Evolutionary conservation across 1,140 invertebrate species (phyloP).

Genomic region (Drosophila sproati): DNA sequence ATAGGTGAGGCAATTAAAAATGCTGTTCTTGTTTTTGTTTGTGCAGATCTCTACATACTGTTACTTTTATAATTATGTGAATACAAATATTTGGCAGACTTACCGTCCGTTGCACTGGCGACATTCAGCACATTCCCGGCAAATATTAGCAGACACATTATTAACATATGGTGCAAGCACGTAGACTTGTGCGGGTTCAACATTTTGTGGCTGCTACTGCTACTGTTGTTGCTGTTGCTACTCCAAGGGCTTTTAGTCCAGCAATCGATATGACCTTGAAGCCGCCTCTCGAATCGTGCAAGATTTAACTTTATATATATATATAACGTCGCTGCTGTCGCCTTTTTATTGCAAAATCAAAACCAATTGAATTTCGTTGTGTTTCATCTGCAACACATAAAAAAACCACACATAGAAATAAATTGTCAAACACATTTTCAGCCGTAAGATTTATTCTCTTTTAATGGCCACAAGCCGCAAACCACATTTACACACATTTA

Average conservation of each 20-base stretch:
- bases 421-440: constrained; percentile 43
- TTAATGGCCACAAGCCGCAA: constrained; percentile 20
- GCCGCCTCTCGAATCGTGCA: constrained; percentile 25
- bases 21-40: constrained; percentile 24
- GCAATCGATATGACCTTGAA: constrained; percentile 74
- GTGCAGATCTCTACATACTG: constrained; percentile 11
- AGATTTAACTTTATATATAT: constrained; percentile 2
- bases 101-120: constrained; percentile 72
- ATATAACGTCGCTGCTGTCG: constrained; percentile 21
- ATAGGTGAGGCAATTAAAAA: constrained; percentile 31
- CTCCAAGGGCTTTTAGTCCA: not conserved
- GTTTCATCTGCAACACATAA: constrained; percentile 56
- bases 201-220: constrained; percentile 38
- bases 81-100: constrained; percentile 43
- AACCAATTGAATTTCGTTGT: constrained; percentile 74
- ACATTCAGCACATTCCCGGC: constrained; percentile 12
- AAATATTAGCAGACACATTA: constrained; percentile 63
- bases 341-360: constrained; percentile 63
- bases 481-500: constrained; percentile 14
- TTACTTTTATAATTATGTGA: constrained; percentile 12
- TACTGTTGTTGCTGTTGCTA: constrained; percentile 8
- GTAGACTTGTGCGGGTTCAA: constrained; percentile 34
- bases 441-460: constrained; percentile 25
- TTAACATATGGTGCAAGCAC: constrained; percentile 59
- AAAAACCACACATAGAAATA: constrained; percentile 24